These are phyloP conservation scores for Gibbula magus DNA, from an alignment of 2,888 invertebrate genomes.

Conservation along the genomic window DNA sequence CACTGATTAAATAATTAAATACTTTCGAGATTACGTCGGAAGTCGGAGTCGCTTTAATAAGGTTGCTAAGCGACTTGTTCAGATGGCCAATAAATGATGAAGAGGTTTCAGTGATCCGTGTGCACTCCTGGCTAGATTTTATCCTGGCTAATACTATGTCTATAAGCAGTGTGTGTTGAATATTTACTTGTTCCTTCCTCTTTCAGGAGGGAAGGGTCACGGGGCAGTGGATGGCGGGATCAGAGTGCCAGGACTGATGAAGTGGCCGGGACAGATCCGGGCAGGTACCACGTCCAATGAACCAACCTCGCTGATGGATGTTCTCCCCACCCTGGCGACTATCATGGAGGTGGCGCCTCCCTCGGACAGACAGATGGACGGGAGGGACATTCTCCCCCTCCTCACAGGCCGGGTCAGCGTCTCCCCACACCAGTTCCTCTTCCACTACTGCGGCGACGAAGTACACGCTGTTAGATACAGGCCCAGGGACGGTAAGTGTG, in stretches of 20 bases:
- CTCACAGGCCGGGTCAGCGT: conserved; percentile 48
- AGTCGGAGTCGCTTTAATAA: no score
- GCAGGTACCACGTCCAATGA: conserved; percentile 56
- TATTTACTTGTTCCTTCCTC: neutral
- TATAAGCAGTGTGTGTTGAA: no score
- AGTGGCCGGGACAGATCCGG: conserved; percentile 67
- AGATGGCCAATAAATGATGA: no score
- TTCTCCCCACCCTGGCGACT: conserved; percentile 69
- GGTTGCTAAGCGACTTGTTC: no score
- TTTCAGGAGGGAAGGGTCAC: conserved; percentile 70
- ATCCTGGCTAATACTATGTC: no score
- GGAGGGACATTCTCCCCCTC: conserved; percentile 68
- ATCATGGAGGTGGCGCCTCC: conserved; percentile 57
- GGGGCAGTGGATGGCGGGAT: conserved; percentile 74
- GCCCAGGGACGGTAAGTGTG: conserved; percentile 52
- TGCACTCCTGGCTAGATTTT: no score
- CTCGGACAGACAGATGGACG: conserved; percentile 67
- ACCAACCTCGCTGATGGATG: conserved; percentile 73
- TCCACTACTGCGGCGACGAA: conserved; percentile 73
- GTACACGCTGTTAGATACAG: conserved; percentile 65
- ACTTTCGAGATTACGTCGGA: no score
- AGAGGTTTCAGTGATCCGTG: no score
- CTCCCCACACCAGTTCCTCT: conserved; percentile 69
- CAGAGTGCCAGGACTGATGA: conserved; percentile 71
- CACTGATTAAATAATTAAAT: no score